Base-by-base conservation (phyloP, 1,140 invertebrate species). In the Adoxophyes honmai region DNA sequence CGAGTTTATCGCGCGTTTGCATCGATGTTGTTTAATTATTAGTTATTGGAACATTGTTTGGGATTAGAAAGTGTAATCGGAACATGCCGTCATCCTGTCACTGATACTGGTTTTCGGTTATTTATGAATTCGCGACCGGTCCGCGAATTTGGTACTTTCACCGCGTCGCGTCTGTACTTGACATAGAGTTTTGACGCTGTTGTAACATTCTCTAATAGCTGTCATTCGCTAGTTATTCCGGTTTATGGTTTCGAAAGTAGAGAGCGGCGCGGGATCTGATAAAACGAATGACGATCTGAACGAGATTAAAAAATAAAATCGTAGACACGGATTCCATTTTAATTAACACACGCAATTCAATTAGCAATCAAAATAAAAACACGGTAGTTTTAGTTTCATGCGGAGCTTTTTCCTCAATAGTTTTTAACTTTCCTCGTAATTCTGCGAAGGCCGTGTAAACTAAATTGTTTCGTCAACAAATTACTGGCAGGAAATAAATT, bases 241-340 rank as follows among this genome's bases (percentile, higher is more conserved):
- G 75, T 73, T 70, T 65, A 59, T 57, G 65, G 59, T 81, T 80
- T 80, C 62, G 81, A 84, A 84, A 84, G 78, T 72, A 16, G 65
- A 68, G 58, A 68, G 64, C 48, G 11, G 35, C 16, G 2, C 21
- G 21, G 21, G 18, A 48, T 48, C 42, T 48, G 42, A 48, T 48
- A 48, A 13, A 28, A 48, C 5, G 5, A 28, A 48, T 1, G 13
- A 28, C n/a, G 18, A 48, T 48, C 42, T 48, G 42, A 28, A 48
- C 11, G 11, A 48, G 10, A 48, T 48, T 44, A 44, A 15, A 44
- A 11, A 48, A 28, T 21, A 11, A 48, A 28, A 11, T 28, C 18
- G 21, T 48, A 28, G 16, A 42, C 15, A 42, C 38, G 15, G 13
- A 42, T 18, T 42, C 11, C 1, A 48, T n/a, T 28, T 33, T 11